Evolutionary conservation across 2,113 vertebrate genomes (phyloP).

Genomic region (Rhinolophus ferrumequinum): DNA sequence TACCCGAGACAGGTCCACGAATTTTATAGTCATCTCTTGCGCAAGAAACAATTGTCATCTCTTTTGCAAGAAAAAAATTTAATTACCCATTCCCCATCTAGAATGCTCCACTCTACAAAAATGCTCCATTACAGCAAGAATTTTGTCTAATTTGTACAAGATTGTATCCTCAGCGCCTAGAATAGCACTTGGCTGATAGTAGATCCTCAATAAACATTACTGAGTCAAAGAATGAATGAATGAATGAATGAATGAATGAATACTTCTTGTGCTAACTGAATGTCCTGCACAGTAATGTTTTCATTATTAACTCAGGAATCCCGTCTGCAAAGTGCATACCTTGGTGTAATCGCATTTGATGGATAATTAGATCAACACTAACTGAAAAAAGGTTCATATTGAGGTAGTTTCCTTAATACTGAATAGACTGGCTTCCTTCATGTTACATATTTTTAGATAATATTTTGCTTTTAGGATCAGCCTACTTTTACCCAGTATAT

Average conservation of each 20-base stretch:
- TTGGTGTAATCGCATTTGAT: slow-evolving; percentile 20
- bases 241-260: not conserved
- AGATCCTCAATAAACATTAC: not conserved
- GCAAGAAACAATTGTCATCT: not conserved
- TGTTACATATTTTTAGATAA: slow-evolving; percentile 31
- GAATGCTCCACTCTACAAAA: not conserved
- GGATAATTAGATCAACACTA: slow-evolving; percentile 6
- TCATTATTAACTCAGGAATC: slow-evolving; percentile 1
- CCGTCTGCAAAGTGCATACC: not conserved
- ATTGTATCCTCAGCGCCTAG: not conserved
- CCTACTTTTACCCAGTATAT: not conserved
- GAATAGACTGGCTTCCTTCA: not conserved
- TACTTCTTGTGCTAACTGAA: not conserved
- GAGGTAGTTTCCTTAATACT: not conserved
- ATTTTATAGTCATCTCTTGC: not conserved
- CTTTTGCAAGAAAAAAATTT: not conserved
- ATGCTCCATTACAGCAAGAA: not conserved
- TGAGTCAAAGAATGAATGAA: not conserved
- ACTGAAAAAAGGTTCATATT: not conserved
- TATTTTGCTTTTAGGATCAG: slow-evolving; percentile 29
- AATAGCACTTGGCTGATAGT: not conserved
- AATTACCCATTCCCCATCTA: not conserved
- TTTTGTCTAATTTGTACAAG: not conserved
- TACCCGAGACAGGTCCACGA: not conserved
- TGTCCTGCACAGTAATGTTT: not conserved